A percentile compares a stretch with the other conserved stretches of the same genome.
Conservation (phyloP, 1,140 invertebrate genomes). For the Drosophila nigrodunni region DNA sequence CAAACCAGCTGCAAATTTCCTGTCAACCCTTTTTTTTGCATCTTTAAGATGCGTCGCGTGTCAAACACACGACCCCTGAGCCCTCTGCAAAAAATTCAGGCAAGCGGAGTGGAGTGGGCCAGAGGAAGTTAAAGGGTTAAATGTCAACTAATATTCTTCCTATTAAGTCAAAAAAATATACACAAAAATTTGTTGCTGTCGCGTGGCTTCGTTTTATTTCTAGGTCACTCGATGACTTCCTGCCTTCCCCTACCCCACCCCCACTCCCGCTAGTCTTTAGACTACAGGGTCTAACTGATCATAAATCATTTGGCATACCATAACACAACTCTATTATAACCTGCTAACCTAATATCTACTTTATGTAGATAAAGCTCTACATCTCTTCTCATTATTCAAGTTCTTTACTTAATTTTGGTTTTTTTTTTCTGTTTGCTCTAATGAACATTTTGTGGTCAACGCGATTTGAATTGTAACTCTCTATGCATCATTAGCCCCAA, state of each 20-base stretch:
- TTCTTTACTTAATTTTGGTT: conserved; percentile 15
- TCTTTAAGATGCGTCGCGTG: conserved; percentile 54
- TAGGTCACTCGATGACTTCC: conserved; percentile 35
- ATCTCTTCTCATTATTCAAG: conserved; percentile 36
- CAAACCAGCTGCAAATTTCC: conserved; percentile 31
- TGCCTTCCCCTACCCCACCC: background rate
- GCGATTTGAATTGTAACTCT: conserved; percentile 17
- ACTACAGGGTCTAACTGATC: conserved; percentile 16
- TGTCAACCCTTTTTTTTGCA: conserved; percentile 53
- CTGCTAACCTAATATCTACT: background rate
- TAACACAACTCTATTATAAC: conserved; percentile 24
- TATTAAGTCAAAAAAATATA: conserved; percentile 32
- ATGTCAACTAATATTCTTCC: conserved; percentile 52
- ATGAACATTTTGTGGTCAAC: conserved; percentile 52
- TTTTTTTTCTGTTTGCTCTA: conserved; percentile 21
- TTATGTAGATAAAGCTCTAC: conserved; percentile 6
- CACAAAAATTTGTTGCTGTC: conserved; percentile 41
- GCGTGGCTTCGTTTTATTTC: conserved; percentile 36
- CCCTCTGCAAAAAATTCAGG: background rate
- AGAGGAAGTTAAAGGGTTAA: conserved; percentile 22
- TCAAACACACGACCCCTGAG: conserved; percentile 30
- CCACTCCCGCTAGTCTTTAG: background rate
- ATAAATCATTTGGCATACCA: conserved; percentile 39
- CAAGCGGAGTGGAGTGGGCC: no score
- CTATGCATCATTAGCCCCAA: conserved; percentile 52